Evolutionary conservation across 2,888 invertebrate genomes (phyloP), one percentile per base, ranked within the genome.

Genomic region (Sipunculus nudus): DNA sequence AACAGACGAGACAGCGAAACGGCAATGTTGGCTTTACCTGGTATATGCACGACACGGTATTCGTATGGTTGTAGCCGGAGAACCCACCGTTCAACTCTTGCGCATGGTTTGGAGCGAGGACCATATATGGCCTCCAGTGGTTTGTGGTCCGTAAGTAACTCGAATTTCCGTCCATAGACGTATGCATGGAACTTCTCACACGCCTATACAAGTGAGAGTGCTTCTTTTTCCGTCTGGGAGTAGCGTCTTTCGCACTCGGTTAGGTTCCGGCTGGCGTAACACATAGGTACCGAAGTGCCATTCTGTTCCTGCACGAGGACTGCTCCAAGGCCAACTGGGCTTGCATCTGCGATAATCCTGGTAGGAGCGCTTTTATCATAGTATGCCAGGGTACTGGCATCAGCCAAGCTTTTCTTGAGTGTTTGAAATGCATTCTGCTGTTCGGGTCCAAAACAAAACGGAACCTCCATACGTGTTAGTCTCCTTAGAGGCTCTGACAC

Each of bases 231-330:
- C n/a, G n/a, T n/a, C n/a, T n/a, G n/a, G n/a, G n/a, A n/a, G n/a
- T n/a, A n/a, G n/a, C n/a, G n/a, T n/a, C n/a, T n/a, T n/a, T n/a
- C n/a, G n/a, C n/a, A n/a, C n/a, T n/a, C n/a, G n/a, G n/a, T n/a
- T n/a, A n/a, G n/a, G n/a, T n/a, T n/a, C 67, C 52, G 19, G 66
- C 57, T 45, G 60, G 54, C 13, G 67, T 67, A 21, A 63, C 67
- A 16, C 68, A 32, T 16, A 70, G 43, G 13, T n/a, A n/a, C n/a
- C n/a, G n/a, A n/a, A n/a, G n/a, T n/a, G n/a, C 41, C 41, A 25
- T 8, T 2, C 6, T 5, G n/a, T 8, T 52, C 52, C 26, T 52
- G 39, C 10, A 52, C 38, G 23, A 52, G 8, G 25, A 52, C 52
- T 16, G 52, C 52, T 3, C 52, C 52, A 3, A 52, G 32, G 5